Conservation (phyloP, 1,140 invertebrate species). For the Anastrepha ludens region DNA sequence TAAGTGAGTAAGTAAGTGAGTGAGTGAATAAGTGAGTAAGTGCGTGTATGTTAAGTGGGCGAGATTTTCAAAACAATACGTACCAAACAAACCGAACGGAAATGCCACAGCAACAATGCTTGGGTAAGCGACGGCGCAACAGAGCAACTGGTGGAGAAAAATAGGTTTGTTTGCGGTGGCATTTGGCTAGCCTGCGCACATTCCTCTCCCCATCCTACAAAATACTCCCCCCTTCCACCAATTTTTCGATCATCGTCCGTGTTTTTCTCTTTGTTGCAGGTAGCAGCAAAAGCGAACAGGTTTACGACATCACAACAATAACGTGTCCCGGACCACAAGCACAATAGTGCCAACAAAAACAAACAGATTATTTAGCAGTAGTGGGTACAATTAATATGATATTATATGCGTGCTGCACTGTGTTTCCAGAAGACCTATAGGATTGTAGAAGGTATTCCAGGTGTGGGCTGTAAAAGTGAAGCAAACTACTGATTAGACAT, state of each 20-base stretch:
- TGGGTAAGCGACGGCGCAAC: background rate
- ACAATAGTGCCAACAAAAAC: background rate
- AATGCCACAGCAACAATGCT: constrained; percentile 29
- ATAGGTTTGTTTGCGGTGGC: background rate
- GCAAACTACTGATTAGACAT: too few relatives aligned
- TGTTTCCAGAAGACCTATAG: background rate
- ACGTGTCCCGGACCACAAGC: background rate
- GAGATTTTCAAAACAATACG: background rate
- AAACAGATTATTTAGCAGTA: background rate
- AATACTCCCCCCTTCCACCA: background rate
- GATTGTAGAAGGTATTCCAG: too few relatives aligned
- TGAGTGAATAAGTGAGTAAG: background rate
- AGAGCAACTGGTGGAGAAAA: constrained; percentile 21
- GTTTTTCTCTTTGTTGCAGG: background rate
- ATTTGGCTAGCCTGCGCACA: background rate
- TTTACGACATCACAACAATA: background rate
- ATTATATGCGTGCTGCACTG: background rate
- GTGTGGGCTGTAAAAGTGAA: background rate
- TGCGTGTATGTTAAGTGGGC: background rate
- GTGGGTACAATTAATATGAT: background rate
- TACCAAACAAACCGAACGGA: constrained; percentile 33
- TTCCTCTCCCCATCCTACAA: background rate
- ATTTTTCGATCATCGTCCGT: background rate
- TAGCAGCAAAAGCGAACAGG: background rate
- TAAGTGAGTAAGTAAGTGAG: background rate